phyloP scores from a whole-genome alignment of 2,888 invertebrate genomes.

The Harpalus rufipes region DNA sequence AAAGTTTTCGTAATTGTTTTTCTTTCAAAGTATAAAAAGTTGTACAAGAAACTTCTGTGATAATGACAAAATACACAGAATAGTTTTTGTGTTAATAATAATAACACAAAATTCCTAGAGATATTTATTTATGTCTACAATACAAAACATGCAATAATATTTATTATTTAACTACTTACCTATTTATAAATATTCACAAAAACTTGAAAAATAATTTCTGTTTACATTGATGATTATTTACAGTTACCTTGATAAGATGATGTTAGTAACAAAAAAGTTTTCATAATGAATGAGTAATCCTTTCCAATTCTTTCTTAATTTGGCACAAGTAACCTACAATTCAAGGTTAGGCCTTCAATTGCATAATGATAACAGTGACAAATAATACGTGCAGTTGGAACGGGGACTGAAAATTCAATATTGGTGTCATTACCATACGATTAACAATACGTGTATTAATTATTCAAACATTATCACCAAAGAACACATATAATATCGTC shows the following conservation, averaged over 20 bases:
- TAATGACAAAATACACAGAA: no score
- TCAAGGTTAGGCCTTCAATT: background rate
- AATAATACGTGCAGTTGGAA: background rate
- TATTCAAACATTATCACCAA: constrained; percentile 1
- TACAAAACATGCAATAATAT: no score
- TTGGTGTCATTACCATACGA: constrained; percentile 7
- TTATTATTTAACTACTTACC: no score
- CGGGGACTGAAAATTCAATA: background rate
- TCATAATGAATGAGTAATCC: background rate
- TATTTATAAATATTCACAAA: background rate
- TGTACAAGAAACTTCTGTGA: no score
- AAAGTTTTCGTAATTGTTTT: no score
- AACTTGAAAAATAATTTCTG: background rate
- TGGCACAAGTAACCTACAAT: constrained; percentile 25
- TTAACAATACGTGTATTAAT: constrained; percentile 17
- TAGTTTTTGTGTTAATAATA: no score
- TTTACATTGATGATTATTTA: background rate
- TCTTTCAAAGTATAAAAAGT: no score
- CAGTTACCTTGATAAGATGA: constrained; percentile 25
- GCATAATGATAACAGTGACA: background rate
- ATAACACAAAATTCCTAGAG: no score
- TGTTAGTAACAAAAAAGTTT: background rate
- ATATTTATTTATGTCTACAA: no score
- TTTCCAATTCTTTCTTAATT: constrained; percentile 1
- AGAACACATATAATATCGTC: no score